A percentile compares a stretch with the other conserved stretches of the same genome.
phyloP scores from a whole-genome alignment of 2,113 vertebrate genomes.

The Carollia perspicillata region DNA sequence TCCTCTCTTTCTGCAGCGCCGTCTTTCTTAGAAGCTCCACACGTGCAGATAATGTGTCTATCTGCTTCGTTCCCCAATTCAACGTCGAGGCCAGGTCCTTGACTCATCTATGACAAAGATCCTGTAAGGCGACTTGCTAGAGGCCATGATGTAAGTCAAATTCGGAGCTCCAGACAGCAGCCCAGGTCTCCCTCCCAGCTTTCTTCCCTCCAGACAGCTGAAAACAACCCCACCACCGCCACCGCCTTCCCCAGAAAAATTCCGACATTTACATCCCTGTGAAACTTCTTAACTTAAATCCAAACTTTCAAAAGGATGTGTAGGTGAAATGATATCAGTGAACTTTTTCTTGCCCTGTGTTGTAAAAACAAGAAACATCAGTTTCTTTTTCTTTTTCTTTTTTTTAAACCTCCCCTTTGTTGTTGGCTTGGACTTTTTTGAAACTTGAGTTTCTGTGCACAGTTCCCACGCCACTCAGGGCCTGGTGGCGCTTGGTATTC shows the following conservation, averaged over 20 bases:
- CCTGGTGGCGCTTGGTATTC: background rate
- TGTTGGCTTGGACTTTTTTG: too few species aligned
- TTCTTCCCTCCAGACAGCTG: background rate
- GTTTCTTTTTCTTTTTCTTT: background rate
- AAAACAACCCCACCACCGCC: background rate
- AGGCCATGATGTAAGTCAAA: background rate
- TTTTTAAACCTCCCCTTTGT: too few species aligned
- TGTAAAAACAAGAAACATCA: background rate
- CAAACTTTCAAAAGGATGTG: background rate
- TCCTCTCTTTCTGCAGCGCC: background rate
- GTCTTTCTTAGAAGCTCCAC: background rate
- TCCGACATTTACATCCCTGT: background rate
- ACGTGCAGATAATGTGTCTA: background rate
- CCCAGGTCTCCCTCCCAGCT: background rate
- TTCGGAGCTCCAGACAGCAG: background rate
- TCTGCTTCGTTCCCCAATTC: background rate
- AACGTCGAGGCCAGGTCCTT: background rate
- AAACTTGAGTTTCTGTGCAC: background rate
- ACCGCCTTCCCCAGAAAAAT: background rate
- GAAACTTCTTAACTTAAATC: background rate
- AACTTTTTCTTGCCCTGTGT: background rate
- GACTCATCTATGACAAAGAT: background rate
- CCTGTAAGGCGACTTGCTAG: background rate
- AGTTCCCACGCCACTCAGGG: too few species aligned
- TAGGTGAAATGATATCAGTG: background rate